A percentile compares a stretch with the other conserved stretches of the same genome.
Conservation (phyloP, 2,888 invertebrate species). For the Leucoma salicis region DNA sequence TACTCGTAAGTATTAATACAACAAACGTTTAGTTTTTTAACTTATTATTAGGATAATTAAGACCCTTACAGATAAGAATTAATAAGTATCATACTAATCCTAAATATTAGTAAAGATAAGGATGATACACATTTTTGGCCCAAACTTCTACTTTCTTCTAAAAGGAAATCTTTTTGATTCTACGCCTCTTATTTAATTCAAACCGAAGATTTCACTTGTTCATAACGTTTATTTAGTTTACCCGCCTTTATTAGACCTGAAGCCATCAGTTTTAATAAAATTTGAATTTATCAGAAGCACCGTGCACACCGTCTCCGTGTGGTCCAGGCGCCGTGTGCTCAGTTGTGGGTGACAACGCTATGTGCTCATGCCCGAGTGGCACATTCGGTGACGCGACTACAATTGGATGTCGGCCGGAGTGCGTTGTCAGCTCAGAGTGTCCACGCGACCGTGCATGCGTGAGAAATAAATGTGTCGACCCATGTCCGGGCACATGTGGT, state of each 20-base stretch:
- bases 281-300: conserved; percentile 73
- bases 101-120: too few relatives aligned
- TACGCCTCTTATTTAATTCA: too few relatives aligned
- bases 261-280: neutral
- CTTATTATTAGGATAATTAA: too few relatives aligned
- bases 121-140: too few relatives aligned
- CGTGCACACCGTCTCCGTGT: conserved; percentile 88
- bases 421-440: conserved; percentile 91
- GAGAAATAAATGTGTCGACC: conserved; percentile 90
- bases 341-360: conserved; percentile 80
- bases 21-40: neutral
- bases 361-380: conserved; percentile 89
- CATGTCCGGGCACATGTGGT: conserved; percentile 92
- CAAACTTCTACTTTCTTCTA: too few relatives aligned
- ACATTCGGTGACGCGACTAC: conserved; percentile 88
- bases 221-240: too few relatives aligned
- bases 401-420: conserved; percentile 92
- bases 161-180: too few relatives aligned
- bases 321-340: conserved; percentile 89
- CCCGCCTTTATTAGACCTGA: too few relatives aligned
- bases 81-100: too few relatives aligned
- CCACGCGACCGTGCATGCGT: conserved; percentile 88
- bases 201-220: too few relatives aligned
- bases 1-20: conserved; percentile 49
- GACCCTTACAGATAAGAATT: too few relatives aligned